Conservation (phyloP, 2,797 vertebrate species). For the Enteromius thamalakanensis region DNA sequence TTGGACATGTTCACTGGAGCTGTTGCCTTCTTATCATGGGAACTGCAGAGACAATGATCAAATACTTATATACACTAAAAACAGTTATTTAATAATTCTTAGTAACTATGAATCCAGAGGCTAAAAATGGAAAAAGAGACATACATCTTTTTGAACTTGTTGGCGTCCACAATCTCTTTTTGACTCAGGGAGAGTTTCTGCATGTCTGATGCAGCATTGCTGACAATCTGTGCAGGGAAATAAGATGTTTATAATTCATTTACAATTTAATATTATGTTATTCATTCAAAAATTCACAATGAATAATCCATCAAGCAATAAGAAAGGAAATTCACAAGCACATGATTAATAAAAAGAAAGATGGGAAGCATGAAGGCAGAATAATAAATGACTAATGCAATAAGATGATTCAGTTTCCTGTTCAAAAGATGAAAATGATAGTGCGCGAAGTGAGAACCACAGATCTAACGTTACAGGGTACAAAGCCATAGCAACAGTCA, state of each 20-base stretch:
- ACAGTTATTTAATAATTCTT: not conserved
- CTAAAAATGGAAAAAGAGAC: slow-evolving; percentile 28
- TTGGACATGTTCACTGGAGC: slow-evolving; percentile 80
- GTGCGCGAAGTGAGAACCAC: not conserved
- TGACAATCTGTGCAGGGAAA: slow-evolving; percentile 55
- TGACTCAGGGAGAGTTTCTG: slow-evolving; percentile 67
- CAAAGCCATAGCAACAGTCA: not conserved
- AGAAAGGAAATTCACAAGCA: not conserved
- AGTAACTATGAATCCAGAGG: not conserved
- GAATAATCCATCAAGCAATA: not conserved
- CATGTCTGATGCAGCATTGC: slow-evolving; percentile 58
- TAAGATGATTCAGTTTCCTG: slow-evolving; percentile 11
- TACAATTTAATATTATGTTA: not conserved
- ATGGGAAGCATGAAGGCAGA: slow-evolving; percentile 20
- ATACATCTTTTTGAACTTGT: slow-evolving; percentile 80
- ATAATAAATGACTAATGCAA: slow-evolving; percentile 30
- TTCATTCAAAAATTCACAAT: not conserved
- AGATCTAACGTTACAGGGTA: slow-evolving; percentile 34
- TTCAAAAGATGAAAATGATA: slow-evolving; percentile 9
- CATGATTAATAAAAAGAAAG: slow-evolving; percentile 19
- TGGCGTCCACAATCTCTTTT: slow-evolving; percentile 53
- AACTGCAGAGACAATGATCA: slow-evolving; percentile 61
- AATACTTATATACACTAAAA: not conserved
- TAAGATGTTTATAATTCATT: not conserved
- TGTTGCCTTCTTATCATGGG: slow-evolving; percentile 73